Conservation (phyloP, 2,797 vertebrate species). For the Pristis pectinata region DNA sequence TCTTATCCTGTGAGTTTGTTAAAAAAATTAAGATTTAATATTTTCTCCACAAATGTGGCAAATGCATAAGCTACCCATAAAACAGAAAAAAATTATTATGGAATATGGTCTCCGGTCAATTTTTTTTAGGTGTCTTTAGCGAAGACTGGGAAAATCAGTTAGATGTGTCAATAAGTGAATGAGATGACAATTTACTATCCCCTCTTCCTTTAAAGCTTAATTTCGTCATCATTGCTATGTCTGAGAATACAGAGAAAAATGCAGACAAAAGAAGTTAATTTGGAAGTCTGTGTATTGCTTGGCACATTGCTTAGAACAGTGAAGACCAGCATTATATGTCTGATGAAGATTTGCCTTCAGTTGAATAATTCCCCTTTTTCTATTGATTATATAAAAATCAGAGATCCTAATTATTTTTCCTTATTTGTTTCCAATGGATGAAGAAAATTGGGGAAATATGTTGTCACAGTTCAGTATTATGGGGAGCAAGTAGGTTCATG, state of each 20-base stretch:
- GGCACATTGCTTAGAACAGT: not conserved
- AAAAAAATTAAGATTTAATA: not conserved
- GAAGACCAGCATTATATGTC: not conserved
- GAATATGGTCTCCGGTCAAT: not conserved
- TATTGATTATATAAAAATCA: not conserved
- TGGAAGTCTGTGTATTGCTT: not conserved
- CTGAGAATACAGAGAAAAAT: not conserved
- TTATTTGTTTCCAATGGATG: not conserved
- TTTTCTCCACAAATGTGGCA: not conserved
- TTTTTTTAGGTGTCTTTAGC: not conserved
- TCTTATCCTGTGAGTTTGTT: not conserved
- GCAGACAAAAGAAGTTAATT: not conserved
- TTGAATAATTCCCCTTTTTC: not conserved
- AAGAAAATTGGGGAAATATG: not conserved
- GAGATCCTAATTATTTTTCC: not conserved
- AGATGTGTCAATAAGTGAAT: too few species aligned
- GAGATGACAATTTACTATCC: not conserved
- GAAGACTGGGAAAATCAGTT: not conserved
- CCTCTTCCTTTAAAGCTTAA: not conserved
- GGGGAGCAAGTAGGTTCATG: not conserved
- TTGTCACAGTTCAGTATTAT: not conserved
- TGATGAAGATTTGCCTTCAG: not conserved
- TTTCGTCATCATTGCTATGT: not conserved
- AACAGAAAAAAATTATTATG: not conserved
- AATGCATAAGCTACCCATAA: not conserved